Base-by-base conservation (phyloP, 2,797 vertebrate genomes). In the Scolopax rusticola region DNA sequence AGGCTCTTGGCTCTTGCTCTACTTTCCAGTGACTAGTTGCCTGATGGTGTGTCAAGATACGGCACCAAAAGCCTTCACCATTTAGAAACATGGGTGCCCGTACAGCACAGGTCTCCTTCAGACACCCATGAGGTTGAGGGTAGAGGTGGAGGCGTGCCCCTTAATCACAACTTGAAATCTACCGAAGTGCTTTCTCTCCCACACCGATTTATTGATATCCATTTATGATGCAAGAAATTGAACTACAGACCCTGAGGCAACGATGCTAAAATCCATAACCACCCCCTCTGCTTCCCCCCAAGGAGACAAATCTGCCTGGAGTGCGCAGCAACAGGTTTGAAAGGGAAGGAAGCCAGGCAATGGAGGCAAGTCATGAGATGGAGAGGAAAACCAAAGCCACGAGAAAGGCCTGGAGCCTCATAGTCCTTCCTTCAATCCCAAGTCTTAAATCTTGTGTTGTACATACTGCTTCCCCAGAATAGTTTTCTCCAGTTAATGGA, bases 311-410 rank as follows among this genome's bases (percentile, higher is more conserved):
- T 65, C 69, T 82, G 18, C 43, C 33, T 54, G 63, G 59, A 92
- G 32, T 56, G 43, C 2, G 1, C 61, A 40, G 43, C 40, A 88
- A 90, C 8, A 81, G 27, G 18, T 70, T 40, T 38, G 53, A 47
- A 91, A 81, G 40, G 16, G 40, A 79, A 24, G 36, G 27, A 76
- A 84, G 45, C 24, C 57, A 56, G 28, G 8, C 28, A 33, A 19
- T 13, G 27, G 16, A 3, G 1, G 38, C 1, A 4, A 80, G 33
- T 28, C 0, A 0, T 21, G 36, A 56, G 15, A 45, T 8, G 41
- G 53, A 53, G 70, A 75, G 30, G 45, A 48, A 67, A 71, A 24
- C 47, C 82, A 90, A 76, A 89, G n/a, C 24, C 68, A 73, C 0
- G 3, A 57, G 33, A 71, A 73, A 78, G 45, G 41, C 40, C 67